phyloP scores from a whole-genome alignment of 2,113 vertebrate genomes.

The Blennius ocellaris region DNA sequence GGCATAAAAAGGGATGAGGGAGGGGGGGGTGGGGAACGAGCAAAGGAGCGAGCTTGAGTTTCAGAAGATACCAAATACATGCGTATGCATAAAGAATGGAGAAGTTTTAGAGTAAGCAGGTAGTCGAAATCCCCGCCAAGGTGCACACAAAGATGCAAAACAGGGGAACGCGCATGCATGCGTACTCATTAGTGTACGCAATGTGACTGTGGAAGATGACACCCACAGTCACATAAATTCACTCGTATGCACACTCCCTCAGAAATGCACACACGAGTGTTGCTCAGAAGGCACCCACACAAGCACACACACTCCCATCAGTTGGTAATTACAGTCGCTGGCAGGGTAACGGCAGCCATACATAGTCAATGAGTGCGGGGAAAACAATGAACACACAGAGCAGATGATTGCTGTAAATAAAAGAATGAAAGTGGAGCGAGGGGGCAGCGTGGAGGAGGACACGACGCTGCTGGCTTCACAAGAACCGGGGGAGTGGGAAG shows the following conservation, averaged over 20 bases:
- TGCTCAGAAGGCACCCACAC: background rate
- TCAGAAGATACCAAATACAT: background rate
- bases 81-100: background rate
- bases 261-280: slow-evolving; percentile 5
- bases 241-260: slow-evolving; percentile 13
- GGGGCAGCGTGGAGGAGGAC: slow-evolving; percentile 39
- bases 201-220: slow-evolving; percentile 16
- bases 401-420: slow-evolving; percentile 69
- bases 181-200: slow-evolving; percentile 11
- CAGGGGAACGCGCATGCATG: background rate
- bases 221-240: slow-evolving; percentile 16
- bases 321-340: slow-evolving; percentile 44
- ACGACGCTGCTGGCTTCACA: slow-evolving; percentile 13
- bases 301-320: background rate
- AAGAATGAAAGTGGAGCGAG: slow-evolving; percentile 49
- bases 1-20: background rate
- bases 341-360: slow-evolving; percentile 39
- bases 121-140: background rate
- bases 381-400: slow-evolving; percentile 51
- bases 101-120: background rate
- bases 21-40: background rate
- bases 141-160: background rate
- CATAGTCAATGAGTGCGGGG: slow-evolving; percentile 56
- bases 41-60: background rate
- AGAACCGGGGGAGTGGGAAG: background rate